Percentiles rank a stretch among this genome's conserved stretches.
Conservation (phyloP, 2,797 vertebrate genomes). For the Enteromius paludinosus region DNA sequence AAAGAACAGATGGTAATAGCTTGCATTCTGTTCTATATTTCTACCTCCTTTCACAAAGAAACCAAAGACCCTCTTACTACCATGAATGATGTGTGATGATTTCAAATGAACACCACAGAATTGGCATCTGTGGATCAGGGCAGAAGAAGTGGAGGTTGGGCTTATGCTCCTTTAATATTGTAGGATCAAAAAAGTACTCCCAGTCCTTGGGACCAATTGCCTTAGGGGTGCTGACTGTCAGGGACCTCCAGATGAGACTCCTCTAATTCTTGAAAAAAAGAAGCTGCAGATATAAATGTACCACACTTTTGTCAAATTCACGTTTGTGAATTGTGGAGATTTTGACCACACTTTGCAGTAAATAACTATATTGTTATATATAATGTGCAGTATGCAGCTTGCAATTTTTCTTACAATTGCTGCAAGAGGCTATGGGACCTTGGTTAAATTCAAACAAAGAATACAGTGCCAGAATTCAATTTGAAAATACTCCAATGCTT, state of each 20-base stretch:
- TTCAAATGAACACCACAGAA: neutral
- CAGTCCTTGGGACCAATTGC: neutral
- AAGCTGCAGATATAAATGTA: neutral
- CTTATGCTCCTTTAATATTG: neutral
- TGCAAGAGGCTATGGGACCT: neutral
- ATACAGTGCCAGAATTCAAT: neutral
- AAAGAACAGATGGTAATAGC: slow-evolving; percentile 57
- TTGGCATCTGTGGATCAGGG: neutral
- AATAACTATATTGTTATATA: too few species aligned
- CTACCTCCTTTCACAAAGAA: slow-evolving; percentile 29
- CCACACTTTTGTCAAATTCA: neutral
- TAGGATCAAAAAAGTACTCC: neutral
- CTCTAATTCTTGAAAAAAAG: neutral
- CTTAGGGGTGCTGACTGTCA: neutral
- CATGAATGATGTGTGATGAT: slow-evolving; percentile 5
- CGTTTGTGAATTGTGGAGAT: neutral
- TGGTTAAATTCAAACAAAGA: neutral
- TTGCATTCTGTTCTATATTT: slow-evolving; percentile 24
- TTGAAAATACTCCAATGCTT: neutral
- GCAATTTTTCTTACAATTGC: neutral
- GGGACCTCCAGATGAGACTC: neutral
- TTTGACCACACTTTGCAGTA: neutral
- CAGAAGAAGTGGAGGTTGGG: neutral
- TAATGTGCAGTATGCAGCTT: neutral
- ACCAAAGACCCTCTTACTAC: slow-evolving; percentile 28